These are phyloP conservation scores for Cephus sareptanus DNA, from an alignment of 2,888 invertebrate species.

Conservation along the genomic window DNA sequence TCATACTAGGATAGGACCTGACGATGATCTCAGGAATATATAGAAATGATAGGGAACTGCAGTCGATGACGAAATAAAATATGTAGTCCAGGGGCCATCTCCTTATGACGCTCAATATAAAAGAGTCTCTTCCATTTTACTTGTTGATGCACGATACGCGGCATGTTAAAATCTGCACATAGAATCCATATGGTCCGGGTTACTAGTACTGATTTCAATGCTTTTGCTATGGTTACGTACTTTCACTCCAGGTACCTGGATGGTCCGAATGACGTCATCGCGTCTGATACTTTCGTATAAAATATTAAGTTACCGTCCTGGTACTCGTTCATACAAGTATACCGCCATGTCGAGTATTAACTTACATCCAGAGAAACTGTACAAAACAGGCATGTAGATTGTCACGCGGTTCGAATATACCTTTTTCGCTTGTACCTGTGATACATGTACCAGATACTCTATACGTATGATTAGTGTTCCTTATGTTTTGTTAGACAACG, in stretches of 20 bases:
- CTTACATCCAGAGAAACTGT: background rate
- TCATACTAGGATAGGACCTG: background rate
- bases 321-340: background rate
- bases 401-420: background rate
- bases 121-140: background rate
- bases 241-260: slow-evolving; percentile 20
- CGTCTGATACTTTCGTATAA: slow-evolving; percentile 14
- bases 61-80: background rate
- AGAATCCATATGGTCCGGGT: background rate
- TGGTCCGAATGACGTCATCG: slow-evolving; percentile 17
- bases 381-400: background rate
- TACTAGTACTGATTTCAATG: background rate
- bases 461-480: background rate
- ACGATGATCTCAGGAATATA: background rate
- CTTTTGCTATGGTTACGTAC: slow-evolving; percentile 10
- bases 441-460: background rate
- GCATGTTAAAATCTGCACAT: background rate
- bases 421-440: background rate
- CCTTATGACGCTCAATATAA: background rate
- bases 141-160: background rate
- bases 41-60: background rate
- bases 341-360: background rate
- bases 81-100: background rate
- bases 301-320: slow-evolving; percentile 5
- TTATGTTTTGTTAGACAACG: background rate